A percentile compares a stretch with the other conserved stretches of the same genome.
Evolutionary conservation across 2,888 invertebrate genomes (phyloP).

Genomic region (Dorcus hopei): DNA sequence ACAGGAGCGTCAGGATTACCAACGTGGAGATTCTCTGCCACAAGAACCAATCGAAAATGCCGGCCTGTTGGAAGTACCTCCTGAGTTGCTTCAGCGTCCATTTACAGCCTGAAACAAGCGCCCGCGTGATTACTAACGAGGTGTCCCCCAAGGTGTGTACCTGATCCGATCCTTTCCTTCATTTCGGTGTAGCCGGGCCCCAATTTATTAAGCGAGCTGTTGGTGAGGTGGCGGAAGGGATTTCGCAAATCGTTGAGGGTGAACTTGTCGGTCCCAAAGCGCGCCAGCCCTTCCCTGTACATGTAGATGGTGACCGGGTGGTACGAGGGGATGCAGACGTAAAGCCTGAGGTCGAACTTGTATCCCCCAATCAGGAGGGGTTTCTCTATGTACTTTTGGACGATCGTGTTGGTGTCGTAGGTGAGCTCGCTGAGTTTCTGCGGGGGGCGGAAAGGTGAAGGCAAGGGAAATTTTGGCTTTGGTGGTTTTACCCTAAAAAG

Average conservation of each 20-base stretch:
- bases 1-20: conserved; percentile 72
- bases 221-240: conserved; percentile 84
- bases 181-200: conserved; percentile 79
- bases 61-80: conserved; percentile 66
- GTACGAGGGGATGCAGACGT: conserved; percentile 85
- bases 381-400: conserved; percentile 76
- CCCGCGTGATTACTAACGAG: neutral
- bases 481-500: conserved; percentile 66
- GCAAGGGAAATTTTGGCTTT: neutral
- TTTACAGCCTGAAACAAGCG: conserved; percentile 65
- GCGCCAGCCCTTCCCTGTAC: conserved; percentile 82
- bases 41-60: conserved; percentile 74
- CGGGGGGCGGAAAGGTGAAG: conserved; percentile 38
- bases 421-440: conserved; percentile 74
- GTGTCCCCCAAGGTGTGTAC: conserved; percentile 43
- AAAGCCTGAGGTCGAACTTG: conserved; percentile 88
- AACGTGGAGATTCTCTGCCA: conserved; percentile 77
- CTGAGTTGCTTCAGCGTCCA: conserved; percentile 81
- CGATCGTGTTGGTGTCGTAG: conserved; percentile 76
- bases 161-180: conserved; percentile 79
- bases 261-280: conserved; percentile 80
- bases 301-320: conserved; percentile 84
- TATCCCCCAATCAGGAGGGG: conserved; percentile 81
- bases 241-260: conserved; percentile 79
- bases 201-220: conserved; percentile 86